A percentile compares a stretch with the other conserved stretches of the same genome.
phyloP scores from a whole-genome alignment of 2,797 vertebrate genomes.

The Orestias chungarensis region DNA sequence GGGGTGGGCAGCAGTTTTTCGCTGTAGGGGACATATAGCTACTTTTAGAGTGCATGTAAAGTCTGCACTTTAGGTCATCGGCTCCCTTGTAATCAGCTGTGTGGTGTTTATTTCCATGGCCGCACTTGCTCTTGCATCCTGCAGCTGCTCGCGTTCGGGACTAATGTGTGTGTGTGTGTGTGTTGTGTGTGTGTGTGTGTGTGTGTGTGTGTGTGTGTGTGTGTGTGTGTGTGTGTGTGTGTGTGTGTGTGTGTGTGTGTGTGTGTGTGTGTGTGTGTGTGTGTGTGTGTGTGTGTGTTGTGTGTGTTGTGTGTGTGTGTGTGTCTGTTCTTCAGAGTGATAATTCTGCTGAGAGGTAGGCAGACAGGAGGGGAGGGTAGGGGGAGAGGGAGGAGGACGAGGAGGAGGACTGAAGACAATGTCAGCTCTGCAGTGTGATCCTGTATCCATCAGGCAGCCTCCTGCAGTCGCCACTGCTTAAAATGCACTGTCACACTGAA shows the following conservation, averaged over 20 bases:
- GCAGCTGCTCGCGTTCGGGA: slow-evolving; percentile 36
- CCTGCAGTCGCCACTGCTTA: slow-evolving; percentile 74
- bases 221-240: background rate
- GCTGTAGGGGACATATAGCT: slow-evolving; percentile 46
- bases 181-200: slow-evolving; percentile 2
- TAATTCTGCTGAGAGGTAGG: slow-evolving; percentile 77
- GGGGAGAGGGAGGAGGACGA: slow-evolving; percentile 47
- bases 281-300: too few relatives aligned
- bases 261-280: too few relatives aligned
- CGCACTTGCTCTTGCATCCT: slow-evolving; percentile 40
- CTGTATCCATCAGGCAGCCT: slow-evolving; percentile 76
- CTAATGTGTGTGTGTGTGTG: slow-evolving; percentile 22
- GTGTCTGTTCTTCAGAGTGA: slow-evolving; percentile 53
- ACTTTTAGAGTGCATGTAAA: slow-evolving; percentile 35
- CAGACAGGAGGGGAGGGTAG: slow-evolving; percentile 67
- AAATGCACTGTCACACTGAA: slow-evolving; percentile 67
- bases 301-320: slow-evolving; percentile 25
- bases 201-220: too few relatives aligned
- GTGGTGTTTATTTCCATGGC: slow-evolving; percentile 28
- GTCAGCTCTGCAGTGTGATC: slow-evolving; percentile 78
- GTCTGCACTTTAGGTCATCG: slow-evolving; percentile 32
- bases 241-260: slow-evolving; percentile 11
- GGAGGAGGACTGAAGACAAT: slow-evolving; percentile 75
- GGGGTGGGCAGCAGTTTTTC: slow-evolving; percentile 32
- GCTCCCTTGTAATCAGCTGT: slow-evolving; percentile 36